These are phyloP conservation scores for Microcebus ravelobensis DNA, from an alignment of 2,113 vertebrate species.

Conservation along the genomic window DNA sequence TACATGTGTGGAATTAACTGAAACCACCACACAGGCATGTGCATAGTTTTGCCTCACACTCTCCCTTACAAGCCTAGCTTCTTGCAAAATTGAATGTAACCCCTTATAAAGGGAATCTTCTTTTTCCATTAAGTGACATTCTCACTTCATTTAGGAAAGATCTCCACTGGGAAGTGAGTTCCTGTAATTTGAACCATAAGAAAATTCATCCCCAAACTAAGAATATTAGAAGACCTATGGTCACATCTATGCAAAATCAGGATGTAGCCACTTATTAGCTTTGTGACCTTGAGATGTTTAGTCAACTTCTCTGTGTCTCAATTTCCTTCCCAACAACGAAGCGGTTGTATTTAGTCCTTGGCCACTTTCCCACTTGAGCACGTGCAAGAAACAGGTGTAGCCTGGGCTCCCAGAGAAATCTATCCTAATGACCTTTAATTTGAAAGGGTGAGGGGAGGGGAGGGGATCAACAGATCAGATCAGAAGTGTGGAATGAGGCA, in stretches of 20 bases:
- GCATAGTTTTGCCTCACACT: neutral
- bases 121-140: conserved; percentile 31
- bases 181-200: conserved; percentile 17
- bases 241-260: neutral
- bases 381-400: conserved; percentile 76
- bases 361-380: conserved; percentile 73
- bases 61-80: conserved; percentile 20
- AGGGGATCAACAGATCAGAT: conserved; percentile 77
- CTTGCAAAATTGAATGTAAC: neutral
- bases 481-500: conserved; percentile 75
- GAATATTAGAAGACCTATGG: neutral
- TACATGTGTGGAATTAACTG: neutral
- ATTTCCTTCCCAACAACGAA: conserved; percentile 56
- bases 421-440: conserved; percentile 76
- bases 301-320: conserved; percentile 64
- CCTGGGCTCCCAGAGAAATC: conserved; percentile 70
- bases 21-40: neutral
- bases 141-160: conserved; percentile 9
- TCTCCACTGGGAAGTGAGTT: conserved; percentile 27
- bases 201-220: conserved; percentile 18
- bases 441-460: conserved; percentile 67
- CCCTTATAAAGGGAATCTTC: conserved; percentile 32
- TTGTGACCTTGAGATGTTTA: conserved; percentile 53
- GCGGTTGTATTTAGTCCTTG: conserved; percentile 75
- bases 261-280: conserved; percentile 49